Evolutionary conservation across 2,113 vertebrate species (phyloP).

Genomic region (Tautogolabrus adspersus): DNA sequence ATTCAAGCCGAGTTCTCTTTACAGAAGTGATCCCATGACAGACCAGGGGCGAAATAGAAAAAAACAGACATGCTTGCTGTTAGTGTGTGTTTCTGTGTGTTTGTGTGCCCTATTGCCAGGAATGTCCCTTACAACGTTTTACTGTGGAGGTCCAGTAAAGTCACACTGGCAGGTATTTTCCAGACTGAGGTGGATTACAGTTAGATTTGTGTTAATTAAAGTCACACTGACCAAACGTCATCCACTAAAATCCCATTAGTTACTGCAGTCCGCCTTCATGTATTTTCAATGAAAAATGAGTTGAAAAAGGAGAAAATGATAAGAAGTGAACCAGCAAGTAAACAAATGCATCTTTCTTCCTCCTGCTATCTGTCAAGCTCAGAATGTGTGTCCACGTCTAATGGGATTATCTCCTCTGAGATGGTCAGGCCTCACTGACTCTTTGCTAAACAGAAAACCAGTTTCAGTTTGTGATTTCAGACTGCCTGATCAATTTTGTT

Average conservation of each 20-base stretch:
- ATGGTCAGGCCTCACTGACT: constrained; percentile 5
- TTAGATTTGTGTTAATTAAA: neutral
- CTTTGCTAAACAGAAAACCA: neutral
- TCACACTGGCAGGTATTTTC: neutral
- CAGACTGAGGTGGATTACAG: neutral
- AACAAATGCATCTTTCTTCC: neutral
- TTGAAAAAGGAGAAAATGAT: neutral
- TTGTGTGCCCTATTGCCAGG: neutral
- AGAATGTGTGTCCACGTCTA: neutral
- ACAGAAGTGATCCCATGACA: constrained; percentile 16
- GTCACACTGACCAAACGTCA: neutral
- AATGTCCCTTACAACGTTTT: neutral
- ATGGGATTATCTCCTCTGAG: constrained; percentile 11
- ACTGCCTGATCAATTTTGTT: neutral
- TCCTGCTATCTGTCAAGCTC: neutral
- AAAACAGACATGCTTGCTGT: neutral
- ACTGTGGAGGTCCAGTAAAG: neutral
- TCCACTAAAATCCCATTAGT: neutral
- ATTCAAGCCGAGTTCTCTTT: neutral
- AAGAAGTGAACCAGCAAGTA: neutral
- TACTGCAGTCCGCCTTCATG: neutral
- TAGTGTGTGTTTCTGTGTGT: neutral
- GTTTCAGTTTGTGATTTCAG: constrained; percentile 13
- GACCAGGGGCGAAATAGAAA: neutral
- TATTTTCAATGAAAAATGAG: neutral